phyloP scores from a whole-genome alignment of 2,113 vertebrate genomes.

The Clinocottus analis region DNA sequence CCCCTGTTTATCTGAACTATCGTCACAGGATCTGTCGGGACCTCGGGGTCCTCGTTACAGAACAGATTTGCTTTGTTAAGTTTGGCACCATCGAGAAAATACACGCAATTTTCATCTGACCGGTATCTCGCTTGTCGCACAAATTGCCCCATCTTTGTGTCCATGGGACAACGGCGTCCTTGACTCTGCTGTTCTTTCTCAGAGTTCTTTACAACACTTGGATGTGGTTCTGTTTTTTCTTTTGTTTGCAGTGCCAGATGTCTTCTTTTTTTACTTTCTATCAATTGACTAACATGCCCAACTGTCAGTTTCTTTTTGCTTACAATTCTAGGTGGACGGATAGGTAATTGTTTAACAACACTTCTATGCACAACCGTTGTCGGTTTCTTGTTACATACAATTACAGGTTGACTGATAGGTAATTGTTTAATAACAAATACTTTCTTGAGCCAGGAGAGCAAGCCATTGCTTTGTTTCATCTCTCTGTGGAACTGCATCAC shows the following conservation, averaged over 20 bases:
- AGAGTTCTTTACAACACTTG: neutral
- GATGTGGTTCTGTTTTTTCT: neutral
- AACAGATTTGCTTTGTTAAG: too few species aligned
- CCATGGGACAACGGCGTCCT: too few species aligned
- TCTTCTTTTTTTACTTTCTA: neutral
- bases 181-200: rapidly evolving
- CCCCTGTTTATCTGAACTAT: neutral
- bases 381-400: neutral
- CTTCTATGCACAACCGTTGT: too few species aligned
- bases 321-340: neutral
- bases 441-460: neutral
- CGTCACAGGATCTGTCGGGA: neutral
- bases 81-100: neutral
- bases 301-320: neutral
- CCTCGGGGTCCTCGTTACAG: neutral
- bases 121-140: too few species aligned
- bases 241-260: constrained; percentile 30
- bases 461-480: rapidly evolving
- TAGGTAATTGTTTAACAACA: neutral
- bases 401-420: neutral
- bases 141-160: too few species aligned
- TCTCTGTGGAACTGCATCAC: rapidly evolving
- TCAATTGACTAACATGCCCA: neutral
- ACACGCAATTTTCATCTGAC: neutral
- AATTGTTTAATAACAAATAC: neutral